Base-by-base conservation (phyloP, 2,113 vertebrate species). In the Odobenus rosmarus region DNA sequence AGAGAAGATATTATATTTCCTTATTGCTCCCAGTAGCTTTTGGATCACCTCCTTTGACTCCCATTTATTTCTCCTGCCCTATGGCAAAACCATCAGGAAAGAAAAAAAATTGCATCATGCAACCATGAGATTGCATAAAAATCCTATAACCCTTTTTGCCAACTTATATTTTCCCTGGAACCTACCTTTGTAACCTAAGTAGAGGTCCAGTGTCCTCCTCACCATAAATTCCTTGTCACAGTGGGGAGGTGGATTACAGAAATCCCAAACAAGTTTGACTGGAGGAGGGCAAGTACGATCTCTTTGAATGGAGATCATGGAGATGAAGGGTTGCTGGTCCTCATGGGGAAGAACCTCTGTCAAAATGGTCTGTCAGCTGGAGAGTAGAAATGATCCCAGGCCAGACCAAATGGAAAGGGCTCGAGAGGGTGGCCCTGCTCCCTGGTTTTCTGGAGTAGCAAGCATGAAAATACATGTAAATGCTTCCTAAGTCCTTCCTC, bases 61-160 rank as follows among this genome's bases (percentile, higher is more conserved):
- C 31, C 74, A 77, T 93, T 95, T 85, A 53, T 69, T 94, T 94
- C 80, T 91, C 39, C 76, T 84, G 74, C 49, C 51, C n/a, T 95
- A 15, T 95, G 49, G 57, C 51, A 88, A 96, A 97, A 83, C 36
- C 53, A 90, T 67, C 55, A 53, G n/a, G 9, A 88, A 80, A 84
- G 55, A 5, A 85, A 93, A 59, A 26, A 28, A 14, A 86, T 42
- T 53, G 42, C 39, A 83, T n/a, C 89, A 4, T 90, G 23, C n/a
- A 95, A 42, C 16, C 46, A 83, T 79, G 61, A 51, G 28, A 72
- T 96, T 88, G 55, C 79, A 88, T 88, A 76, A 91, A 95, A 80
- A 86, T 82, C 67, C 31, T 80, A 24, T n/a, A 61, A 89, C 5
- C 59, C 12, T 33, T 94, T 90, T 90, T 81, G 46, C 61, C 21